Evolutionary conservation across 2,113 vertebrate species (phyloP), one percentile per base, ranked within the genome.

Genomic region (Prinia subflava): DNA sequence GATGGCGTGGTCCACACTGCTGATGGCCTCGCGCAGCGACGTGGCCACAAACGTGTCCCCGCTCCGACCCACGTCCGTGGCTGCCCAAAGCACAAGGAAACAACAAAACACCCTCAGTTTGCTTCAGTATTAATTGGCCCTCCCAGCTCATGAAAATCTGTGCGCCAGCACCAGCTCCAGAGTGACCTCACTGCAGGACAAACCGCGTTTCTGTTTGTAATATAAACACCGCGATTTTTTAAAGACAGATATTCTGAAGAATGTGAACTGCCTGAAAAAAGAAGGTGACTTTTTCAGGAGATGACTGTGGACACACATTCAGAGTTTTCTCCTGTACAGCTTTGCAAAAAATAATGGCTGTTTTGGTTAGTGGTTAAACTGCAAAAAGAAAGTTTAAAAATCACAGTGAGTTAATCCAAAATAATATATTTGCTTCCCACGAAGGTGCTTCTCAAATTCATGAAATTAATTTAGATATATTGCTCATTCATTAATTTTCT

Each of bases 1-100:
- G 93, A 98, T 97, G 78, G 97, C 97, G 3, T 95, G 93, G 95
- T 98, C 97, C 89, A 98, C 98, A 2, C 97, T 98, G 94, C 92
- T 97, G 93, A 98, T 98, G 82, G 98, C 98, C 87, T 98, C 97
- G 33, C 75, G 96, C 35, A 98, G 69, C 0, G 98, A 98, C 1
- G 94, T 97, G 87, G 97, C 97, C 68, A 98, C 98, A 41, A 98
- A 98, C 0, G 94, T 97, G 87, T 98, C 98, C 0, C 98, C 98
- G 0, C 95, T 97, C n/a, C 97, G 89, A 2, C 94, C 92, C 1
- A 97, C 41, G 0, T 97, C 91, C 5, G 96, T 96, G 71, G 97
- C 97, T 98, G 91, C 39, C 50, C 92, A 50, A n/a, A 53, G 57
- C 30, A 77, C 57, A n/a, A 44, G 68, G 27, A 71, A 82, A 92